Conservation (phyloP, 1,140 invertebrate species). For the Drosophila lowei region DNA sequence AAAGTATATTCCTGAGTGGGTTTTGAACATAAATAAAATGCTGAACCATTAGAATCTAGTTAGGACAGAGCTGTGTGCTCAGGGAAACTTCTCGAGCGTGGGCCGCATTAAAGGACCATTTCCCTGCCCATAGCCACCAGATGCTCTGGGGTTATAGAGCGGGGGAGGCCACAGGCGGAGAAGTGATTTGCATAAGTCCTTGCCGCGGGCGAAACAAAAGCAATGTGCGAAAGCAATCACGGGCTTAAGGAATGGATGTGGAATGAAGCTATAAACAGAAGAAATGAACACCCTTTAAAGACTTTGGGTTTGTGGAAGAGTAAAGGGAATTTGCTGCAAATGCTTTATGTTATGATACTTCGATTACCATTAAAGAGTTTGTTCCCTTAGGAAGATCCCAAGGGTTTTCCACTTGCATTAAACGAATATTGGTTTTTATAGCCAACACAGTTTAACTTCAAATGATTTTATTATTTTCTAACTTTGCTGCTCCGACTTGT, state of each 20-base stretch:
- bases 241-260: slow-evolving; percentile 14
- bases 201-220: slow-evolving; percentile 37
- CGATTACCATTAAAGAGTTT: too few species aligned
- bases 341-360: background rate
- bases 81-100: slow-evolving; percentile 51
- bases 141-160: slow-evolving; percentile 23
- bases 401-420: too few species aligned
- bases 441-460: too few species aligned
- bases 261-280: slow-evolving; percentile 1
- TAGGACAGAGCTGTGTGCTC: slow-evolving; percentile 27
- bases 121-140: slow-evolving; percentile 17
- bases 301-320: background rate
- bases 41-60: slow-evolving; percentile 14
- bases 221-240: slow-evolving; percentile 22
- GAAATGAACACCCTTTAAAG: background rate
- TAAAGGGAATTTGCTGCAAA: background rate
- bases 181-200: slow-evolving; percentile 68
- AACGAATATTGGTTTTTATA: too few species aligned
- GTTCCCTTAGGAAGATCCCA: too few species aligned
- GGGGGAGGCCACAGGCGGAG: slow-evolving; percentile 13
- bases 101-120: slow-evolving; percentile 57
- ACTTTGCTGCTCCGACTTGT: too few species aligned
- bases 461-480: too few species aligned
- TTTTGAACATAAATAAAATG: too few species aligned
- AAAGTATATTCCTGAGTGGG: background rate